Conservation (phyloP, 37 sponge, comb jelly and placozoan genomes). For the Aplysina aerophoba region DNA sequence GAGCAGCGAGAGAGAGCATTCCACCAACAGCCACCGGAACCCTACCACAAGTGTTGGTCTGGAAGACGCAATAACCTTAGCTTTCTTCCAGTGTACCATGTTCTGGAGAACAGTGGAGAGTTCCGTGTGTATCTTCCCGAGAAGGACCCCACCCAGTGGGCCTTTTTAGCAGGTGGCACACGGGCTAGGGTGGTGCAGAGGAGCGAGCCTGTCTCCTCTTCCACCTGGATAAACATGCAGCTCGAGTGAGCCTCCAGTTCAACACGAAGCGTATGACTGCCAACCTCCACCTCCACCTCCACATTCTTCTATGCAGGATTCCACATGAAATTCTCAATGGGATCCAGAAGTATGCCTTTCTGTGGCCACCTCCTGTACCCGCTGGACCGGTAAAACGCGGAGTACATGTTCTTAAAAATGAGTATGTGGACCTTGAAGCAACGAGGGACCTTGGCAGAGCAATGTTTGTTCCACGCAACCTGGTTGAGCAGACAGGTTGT, state of each 20-base stretch:
- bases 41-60: background rate
- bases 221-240: no score
- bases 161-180: background rate
- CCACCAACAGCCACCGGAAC: background rate
- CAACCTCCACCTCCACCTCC: no score
- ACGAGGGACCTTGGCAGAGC: background rate
- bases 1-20: background rate
- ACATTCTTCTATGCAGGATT: background rate
- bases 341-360: background rate
- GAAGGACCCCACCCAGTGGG: constrained; percentile 23
- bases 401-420: background rate
- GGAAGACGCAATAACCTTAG: constrained; percentile 14
- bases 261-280: no score
- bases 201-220: no score
- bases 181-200: background rate
- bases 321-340: background rate
- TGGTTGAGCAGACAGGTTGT: constrained; percentile 27
- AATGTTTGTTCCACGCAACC: constrained; percentile 45
- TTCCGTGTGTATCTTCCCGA: background rate
- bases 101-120: background rate
- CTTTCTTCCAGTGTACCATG: background rate
- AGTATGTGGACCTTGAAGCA: background rate
- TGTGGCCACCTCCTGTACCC: background rate
- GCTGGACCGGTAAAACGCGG: background rate
- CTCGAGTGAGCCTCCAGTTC: no score